These are phyloP conservation scores for Bathynomus jamesi DNA, from an alignment of 1,140 invertebrate species.

Conservation along the genomic window DNA sequence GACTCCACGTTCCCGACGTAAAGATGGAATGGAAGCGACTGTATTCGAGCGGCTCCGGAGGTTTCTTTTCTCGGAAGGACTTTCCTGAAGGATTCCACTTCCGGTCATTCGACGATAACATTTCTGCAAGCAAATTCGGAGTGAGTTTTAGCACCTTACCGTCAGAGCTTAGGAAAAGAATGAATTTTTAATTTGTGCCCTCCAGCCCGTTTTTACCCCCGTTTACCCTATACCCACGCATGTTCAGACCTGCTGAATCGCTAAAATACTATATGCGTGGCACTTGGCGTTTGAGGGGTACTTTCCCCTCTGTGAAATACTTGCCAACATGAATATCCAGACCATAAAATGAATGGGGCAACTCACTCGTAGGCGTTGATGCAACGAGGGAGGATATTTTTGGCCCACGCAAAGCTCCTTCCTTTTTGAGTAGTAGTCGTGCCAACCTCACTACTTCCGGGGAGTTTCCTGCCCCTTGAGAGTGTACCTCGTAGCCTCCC, in stretches of 20 bases:
- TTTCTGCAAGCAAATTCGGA: not conserved
- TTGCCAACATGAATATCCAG: too few species aligned
- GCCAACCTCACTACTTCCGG: not conserved
- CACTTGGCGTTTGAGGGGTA: too few species aligned
- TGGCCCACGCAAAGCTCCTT: not conserved
- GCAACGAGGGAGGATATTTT: not conserved
- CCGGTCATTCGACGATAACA: not conserved
- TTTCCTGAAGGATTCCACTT: constrained; percentile 4
- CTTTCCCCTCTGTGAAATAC: too few species aligned
- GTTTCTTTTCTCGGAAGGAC: not conserved
- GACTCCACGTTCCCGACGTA: constrained; percentile 24
- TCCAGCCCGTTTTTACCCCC: too few species aligned
- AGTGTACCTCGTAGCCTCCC: constrained; percentile 20
- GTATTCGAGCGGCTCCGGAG: constrained; percentile 14
- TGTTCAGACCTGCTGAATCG: too few species aligned
- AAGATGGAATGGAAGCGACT: constrained; percentile 25
- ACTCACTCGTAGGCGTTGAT: too few species aligned
- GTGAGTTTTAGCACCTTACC: not conserved
- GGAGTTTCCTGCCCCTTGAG: not conserved
- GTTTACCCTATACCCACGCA: too few species aligned
- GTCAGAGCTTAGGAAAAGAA: too few species aligned
- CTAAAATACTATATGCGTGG: too few species aligned
- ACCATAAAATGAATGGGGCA: too few species aligned
- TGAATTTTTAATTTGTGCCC: too few species aligned
- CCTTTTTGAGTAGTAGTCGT: not conserved